Evolutionary conservation across 1,140 invertebrate species (phyloP).

Genomic region (Microplitis mediator): DNA sequence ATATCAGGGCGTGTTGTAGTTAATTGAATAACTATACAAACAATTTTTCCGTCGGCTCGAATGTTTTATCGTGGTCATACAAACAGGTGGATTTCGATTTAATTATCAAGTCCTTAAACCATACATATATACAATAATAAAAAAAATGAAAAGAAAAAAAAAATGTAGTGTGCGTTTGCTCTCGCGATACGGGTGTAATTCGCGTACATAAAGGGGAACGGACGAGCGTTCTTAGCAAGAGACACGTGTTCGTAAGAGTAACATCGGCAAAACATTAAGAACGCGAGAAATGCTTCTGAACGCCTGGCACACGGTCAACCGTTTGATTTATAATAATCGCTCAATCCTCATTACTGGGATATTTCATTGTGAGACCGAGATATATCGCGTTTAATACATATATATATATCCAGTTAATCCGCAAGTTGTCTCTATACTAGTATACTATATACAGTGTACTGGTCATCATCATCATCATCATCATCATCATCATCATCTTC

Average conservation of each 20-base stretch:
- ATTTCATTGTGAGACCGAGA: constrained; percentile 33
- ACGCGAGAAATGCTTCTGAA: constrained; percentile 48
- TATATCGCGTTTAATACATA: not conserved
- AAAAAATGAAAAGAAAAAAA: not conserved
- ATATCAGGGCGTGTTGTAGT: not conserved
- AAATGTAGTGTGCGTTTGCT: constrained; percentile 6
- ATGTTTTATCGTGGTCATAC: not conserved
- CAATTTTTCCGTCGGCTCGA: not conserved
- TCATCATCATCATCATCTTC: no score
- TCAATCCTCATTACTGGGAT: constrained; percentile 52
- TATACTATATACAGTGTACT: no score
- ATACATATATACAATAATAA: not conserved
- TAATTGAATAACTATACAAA: not conserved
- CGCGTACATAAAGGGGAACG: constrained; percentile 11
- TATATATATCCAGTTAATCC: no score
- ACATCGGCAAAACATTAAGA: constrained; percentile 51
- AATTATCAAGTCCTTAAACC: constrained; percentile 14
- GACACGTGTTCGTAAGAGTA: constrained; percentile 49
- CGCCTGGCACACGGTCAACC: constrained; percentile 30
- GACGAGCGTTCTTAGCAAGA: constrained; percentile 15
- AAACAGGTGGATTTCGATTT: constrained; percentile 18
- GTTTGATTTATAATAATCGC: constrained; percentile 58
- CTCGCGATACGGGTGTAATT: constrained; percentile 18
- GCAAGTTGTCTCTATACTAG: no score
- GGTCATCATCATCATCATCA: no score